Conservation (phyloP, 2,113 vertebrate species). For the Thalassarche chlororhynchos region DNA sequence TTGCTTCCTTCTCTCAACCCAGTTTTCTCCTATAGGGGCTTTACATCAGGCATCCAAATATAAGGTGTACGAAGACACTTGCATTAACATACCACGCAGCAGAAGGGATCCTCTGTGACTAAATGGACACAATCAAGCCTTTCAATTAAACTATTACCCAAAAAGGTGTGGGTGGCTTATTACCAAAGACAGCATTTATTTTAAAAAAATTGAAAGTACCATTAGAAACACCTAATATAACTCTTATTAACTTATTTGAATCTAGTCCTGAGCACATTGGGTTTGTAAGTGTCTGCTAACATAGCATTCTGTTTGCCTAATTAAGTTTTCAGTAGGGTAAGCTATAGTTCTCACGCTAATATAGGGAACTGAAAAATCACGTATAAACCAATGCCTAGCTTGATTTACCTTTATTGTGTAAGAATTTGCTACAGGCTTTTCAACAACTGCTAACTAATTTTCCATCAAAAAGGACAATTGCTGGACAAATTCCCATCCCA, state of each 20-base stretch:
- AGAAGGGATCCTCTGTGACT: constrained; percentile 14
- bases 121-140: constrained; percentile 1
- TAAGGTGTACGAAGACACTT: neutral
- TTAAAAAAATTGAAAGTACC: constrained; percentile 2
- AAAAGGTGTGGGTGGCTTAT: constrained; percentile 35
- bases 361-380: constrained; percentile 5
- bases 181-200: constrained; percentile 39
- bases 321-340: constrained; percentile 60
- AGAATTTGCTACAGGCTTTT: constrained; percentile 36
- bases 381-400: constrained; percentile 33
- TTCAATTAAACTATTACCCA: constrained; percentile 32
- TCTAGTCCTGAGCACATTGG: constrained; percentile 20
- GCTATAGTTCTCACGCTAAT: constrained; percentile 31
- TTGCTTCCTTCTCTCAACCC: neutral
- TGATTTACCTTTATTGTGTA: constrained; percentile 54
- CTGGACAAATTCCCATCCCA: constrained; percentile 1
- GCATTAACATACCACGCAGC: neutral
- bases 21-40: neutral
- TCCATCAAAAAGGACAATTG: constrained; percentile 22
- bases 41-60: neutral
- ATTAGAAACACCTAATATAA: constrained; percentile 69
- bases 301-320: constrained; percentile 63
- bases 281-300: constrained; percentile 55
- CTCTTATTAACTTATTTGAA: constrained; percentile 54
- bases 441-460: constrained; percentile 40